phyloP scores from a whole-genome alignment of 1,140 invertebrate species.

The Papilio dardanus region DNA sequence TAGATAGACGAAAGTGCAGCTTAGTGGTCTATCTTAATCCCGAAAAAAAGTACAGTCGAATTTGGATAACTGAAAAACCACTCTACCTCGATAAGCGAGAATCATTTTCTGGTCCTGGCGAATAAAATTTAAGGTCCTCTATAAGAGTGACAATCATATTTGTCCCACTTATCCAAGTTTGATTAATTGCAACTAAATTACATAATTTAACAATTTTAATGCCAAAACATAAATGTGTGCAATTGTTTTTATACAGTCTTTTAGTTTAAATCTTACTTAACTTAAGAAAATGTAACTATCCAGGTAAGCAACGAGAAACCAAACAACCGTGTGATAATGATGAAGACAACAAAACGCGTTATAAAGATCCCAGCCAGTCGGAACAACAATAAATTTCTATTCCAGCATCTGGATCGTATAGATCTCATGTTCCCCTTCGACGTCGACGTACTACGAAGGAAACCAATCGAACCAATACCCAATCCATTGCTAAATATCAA shows the following conservation, averaged over 20 bases:
- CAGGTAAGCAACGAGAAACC: constrained; percentile 61
- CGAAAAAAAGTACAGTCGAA: no score
- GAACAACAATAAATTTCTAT: constrained; percentile 68
- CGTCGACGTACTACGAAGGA: constrained; percentile 57
- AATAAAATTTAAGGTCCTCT: no score
- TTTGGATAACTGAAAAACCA: no score
- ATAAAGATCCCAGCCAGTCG: constrained; percentile 73
- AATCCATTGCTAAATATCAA: constrained; percentile 60
- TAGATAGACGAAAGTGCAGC: no score
- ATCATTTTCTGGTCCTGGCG: no score
- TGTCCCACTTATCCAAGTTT: no score
- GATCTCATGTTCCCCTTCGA: constrained; percentile 73
- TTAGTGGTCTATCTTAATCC: no score
- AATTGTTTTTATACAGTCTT: not conserved
- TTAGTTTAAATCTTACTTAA: not conserved
- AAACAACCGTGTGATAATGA: constrained; percentile 69
- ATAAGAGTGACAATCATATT: no score
- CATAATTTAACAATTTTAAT: not conserved
- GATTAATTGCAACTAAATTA: no score
- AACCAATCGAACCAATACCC: constrained; percentile 55
- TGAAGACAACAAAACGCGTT: constrained; percentile 77
- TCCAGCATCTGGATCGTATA: constrained; percentile 65
- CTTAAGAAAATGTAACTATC: constrained; percentile 42
- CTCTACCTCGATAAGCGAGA: no score
- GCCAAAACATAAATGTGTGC: no score